Percentiles rank a stretch among this genome's conserved stretches.
Evolutionary conservation across 2,888 invertebrate species (phyloP).

Genomic region (Lingula anatina): DNA sequence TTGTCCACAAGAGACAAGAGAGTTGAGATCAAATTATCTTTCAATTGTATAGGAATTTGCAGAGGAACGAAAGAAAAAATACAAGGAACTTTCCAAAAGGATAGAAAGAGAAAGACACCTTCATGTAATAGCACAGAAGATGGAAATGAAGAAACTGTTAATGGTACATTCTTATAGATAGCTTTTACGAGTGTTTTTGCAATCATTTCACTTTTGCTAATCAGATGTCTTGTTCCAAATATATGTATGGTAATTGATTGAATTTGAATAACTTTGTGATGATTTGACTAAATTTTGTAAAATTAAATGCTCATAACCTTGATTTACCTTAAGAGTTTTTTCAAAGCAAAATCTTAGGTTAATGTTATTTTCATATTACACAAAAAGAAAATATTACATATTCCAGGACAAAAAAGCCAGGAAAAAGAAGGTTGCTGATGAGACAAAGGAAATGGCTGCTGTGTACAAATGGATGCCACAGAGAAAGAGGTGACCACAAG

Average conservation of each 20-base stretch:
- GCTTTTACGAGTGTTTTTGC: too few relatives aligned
- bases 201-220: too few relatives aligned
- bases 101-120: conserved; percentile 46
- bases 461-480: conserved; percentile 42
- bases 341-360: too few relatives aligned
- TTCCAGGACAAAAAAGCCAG: conserved; percentile 35
- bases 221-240: too few relatives aligned
- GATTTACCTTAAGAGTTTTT: too few relatives aligned
- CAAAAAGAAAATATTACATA: background rate
- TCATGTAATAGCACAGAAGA: conserved; percentile 39
- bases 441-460: conserved; percentile 39
- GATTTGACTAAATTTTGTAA: too few relatives aligned
- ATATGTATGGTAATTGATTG: too few relatives aligned
- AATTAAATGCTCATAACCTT: too few relatives aligned
- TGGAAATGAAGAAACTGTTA: conserved; percentile 42
- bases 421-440: conserved; percentile 31
- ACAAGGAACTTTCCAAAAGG: conserved; percentile 40
- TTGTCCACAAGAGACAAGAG: background rate
- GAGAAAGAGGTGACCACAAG: conserved; percentile 38
- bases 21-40: background rate
- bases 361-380: background rate
- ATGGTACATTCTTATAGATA: conserved; percentile 27
- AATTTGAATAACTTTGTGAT: too few relatives aligned
- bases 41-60: conserved; percentile 22
- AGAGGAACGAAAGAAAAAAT: conserved; percentile 28